Percentiles rank a stretch among this genome's conserved stretches.
Evolutionary conservation across 1,140 invertebrate genomes (phyloP).

Genomic region (Lepidurus packardi): DNA sequence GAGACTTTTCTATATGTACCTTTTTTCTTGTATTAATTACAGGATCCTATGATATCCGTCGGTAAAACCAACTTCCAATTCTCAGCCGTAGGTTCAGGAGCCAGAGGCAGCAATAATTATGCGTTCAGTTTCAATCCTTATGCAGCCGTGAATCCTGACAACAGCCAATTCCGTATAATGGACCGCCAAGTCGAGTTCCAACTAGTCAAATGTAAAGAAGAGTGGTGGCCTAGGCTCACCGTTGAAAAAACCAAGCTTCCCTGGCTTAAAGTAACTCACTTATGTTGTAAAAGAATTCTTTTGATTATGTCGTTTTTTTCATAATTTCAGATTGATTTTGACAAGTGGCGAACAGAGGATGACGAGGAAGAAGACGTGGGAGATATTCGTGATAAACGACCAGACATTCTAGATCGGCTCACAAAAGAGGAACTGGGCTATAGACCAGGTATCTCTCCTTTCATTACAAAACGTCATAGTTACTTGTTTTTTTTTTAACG

Average conservation of each 20-base stretch:
- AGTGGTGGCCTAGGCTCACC: slow-evolving; percentile 77
- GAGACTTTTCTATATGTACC: slow-evolving; percentile 28
- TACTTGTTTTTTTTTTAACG: slow-evolving; percentile 41
- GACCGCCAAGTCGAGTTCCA: slow-evolving; percentile 71
- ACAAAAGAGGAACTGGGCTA: slow-evolving; percentile 75
- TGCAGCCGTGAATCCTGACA: slow-evolving; percentile 41
- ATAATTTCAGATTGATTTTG: slow-evolving; percentile 65
- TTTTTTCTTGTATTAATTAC: slow-evolving; percentile 39
- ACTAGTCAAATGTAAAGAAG: slow-evolving; percentile 60
- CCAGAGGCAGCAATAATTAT: slow-evolving; percentile 37
- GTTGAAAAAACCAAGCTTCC: slow-evolving; percentile 70
- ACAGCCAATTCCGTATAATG: slow-evolving; percentile 54
- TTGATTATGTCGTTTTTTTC: slow-evolving; percentile 29
- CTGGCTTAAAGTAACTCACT: slow-evolving; percentile 68
- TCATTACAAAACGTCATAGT: slow-evolving; percentile 30
- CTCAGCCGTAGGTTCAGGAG: slow-evolving; percentile 31
- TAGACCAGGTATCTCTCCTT: slow-evolving; percentile 56
- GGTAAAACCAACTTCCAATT: slow-evolving; percentile 32
- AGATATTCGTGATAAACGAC: slow-evolving; percentile 59
- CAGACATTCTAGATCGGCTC: slow-evolving; percentile 65
- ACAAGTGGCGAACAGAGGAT: slow-evolving; percentile 69
- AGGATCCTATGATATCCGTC: slow-evolving; percentile 42
- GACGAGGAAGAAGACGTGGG: slow-evolving; percentile 58
- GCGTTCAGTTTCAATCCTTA: slow-evolving; percentile 39
- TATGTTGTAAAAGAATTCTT: slow-evolving; percentile 29